Evolutionary conservation across 2,113 vertebrate species (phyloP).

Genomic region (Rhineura floridana): DNA sequence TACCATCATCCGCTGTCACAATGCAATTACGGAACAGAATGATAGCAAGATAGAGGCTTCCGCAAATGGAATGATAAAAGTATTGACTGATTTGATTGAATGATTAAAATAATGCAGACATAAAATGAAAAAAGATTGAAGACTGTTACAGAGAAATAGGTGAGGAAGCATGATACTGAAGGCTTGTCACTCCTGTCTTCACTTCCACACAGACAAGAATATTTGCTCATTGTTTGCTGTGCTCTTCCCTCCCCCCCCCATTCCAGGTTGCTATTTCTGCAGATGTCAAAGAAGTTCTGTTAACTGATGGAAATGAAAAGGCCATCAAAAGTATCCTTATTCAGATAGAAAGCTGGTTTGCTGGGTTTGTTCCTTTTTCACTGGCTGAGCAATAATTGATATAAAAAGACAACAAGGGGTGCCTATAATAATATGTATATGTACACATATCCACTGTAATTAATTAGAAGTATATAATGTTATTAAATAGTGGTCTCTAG

Average conservation of each 20-base stretch:
- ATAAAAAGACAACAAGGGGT: constrained; percentile 79
- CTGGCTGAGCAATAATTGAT: constrained; percentile 75
- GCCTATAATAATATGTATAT: constrained; percentile 59
- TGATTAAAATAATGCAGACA: constrained; percentile 99
- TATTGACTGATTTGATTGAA: constrained; percentile 99
- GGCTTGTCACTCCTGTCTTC: constrained; percentile 86
- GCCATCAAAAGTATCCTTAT: constrained; percentile 99
- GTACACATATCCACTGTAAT: constrained; percentile 49
- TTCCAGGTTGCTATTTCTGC: constrained; percentile 97
- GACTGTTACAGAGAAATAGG: constrained; percentile 88
- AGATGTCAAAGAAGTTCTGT: constrained; percentile 98
- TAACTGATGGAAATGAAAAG: constrained; percentile 99
- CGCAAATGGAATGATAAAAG: constrained; percentile 99
- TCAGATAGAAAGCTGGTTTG: constrained; percentile 80
- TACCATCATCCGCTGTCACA: constrained; percentile 99
- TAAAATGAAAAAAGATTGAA: constrained; percentile 97
- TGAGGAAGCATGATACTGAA: constrained; percentile 89
- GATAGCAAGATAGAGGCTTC: constrained; percentile 99
- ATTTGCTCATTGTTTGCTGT: constrained; percentile 85
- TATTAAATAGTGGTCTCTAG: constrained; percentile 37
- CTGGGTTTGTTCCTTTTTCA: constrained; percentile 70
- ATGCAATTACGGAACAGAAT: constrained; percentile 99
- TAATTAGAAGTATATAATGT: constrained; percentile 74
- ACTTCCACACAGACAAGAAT: constrained; percentile 83
- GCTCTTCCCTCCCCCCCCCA: constrained; percentile 50